Percentiles rank a stretch among this genome's conserved stretches.
Conservation (phyloP, 2,797 vertebrate species). For the Alectoris magna region DNA sequence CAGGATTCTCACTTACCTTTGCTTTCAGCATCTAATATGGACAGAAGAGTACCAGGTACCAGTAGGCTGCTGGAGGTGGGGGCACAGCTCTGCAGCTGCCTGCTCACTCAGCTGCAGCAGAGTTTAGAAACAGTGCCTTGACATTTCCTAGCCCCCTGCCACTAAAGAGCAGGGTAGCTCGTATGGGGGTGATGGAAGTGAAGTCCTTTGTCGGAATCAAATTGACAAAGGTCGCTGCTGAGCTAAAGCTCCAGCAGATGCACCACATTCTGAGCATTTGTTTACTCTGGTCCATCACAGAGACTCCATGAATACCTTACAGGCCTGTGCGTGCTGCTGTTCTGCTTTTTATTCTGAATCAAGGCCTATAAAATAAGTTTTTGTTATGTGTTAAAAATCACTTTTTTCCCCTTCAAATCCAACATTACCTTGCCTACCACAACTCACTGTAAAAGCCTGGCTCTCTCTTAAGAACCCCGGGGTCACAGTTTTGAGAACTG, state of each 20-base stretch:
- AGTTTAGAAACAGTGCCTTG: neutral
- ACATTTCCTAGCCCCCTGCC: neutral
- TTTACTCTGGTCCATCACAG: rapidly evolving
- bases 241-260: neutral
- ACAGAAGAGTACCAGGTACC: neutral
- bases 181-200: rapidly evolving
- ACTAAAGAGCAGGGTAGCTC: no score
- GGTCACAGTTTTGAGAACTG: neutral
- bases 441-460: neutral
- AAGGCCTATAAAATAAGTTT: neutral
- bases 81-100: rapidly evolving
- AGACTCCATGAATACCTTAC: rapidly evolving
- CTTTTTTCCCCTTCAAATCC: neutral
- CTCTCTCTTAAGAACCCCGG: neutral
- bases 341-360: neutral
- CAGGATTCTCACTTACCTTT: neutral
- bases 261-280: rapidly evolving
- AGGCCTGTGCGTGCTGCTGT: rapidly evolving
- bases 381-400: neutral
- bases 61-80: neutral
- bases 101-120: neutral
- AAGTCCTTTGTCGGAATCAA: neutral
- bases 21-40: rapidly evolving
- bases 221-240: rapidly evolving
- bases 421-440: neutral